Conservation (phyloP, 2,888 invertebrate genomes). For the Melolontha melolontha region DNA sequence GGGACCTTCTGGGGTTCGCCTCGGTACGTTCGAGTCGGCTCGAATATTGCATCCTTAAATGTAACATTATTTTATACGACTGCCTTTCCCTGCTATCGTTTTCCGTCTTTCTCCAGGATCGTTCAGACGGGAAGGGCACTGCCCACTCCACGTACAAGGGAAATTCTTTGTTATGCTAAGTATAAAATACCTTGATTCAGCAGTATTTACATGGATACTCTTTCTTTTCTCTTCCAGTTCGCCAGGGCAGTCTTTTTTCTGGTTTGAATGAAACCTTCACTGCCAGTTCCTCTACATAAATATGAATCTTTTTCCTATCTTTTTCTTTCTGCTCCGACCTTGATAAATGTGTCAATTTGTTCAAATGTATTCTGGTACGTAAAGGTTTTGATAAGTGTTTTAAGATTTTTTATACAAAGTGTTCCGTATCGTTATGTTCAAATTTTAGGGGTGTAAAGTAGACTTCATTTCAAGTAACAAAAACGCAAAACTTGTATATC, state of each 20-base stretch:
- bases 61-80: conserved; percentile 53
- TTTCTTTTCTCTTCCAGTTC: conserved; percentile 21
- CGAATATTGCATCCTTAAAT: conserved; percentile 51
- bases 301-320: conserved; percentile 21
- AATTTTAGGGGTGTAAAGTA: no score
- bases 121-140: conserved; percentile 6
- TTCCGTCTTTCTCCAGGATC: conserved; percentile 30
- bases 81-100: conserved; percentile 26
- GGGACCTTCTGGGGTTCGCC: conserved; percentile 54
- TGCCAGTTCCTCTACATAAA: conserved; percentile 33
- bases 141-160: conserved; percentile 11
- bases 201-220: conserved; percentile 40
- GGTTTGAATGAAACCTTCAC: conserved; percentile 25
- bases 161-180: conserved; percentile 48
- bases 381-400: conserved; percentile 7
- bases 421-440: no score
- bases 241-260: conserved; percentile 19
- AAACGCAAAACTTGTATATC: no score
- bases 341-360: conserved; percentile 32
- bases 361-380: neutral
- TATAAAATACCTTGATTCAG: conserved; percentile 46
- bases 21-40: conserved; percentile 39
- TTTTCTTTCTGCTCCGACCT: neutral
- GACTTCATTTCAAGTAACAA: no score
- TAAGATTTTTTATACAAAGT: no score